Evolutionary conservation across 2,113 vertebrate species (phyloP).

Genomic region (Echinops telfairi): DNA sequence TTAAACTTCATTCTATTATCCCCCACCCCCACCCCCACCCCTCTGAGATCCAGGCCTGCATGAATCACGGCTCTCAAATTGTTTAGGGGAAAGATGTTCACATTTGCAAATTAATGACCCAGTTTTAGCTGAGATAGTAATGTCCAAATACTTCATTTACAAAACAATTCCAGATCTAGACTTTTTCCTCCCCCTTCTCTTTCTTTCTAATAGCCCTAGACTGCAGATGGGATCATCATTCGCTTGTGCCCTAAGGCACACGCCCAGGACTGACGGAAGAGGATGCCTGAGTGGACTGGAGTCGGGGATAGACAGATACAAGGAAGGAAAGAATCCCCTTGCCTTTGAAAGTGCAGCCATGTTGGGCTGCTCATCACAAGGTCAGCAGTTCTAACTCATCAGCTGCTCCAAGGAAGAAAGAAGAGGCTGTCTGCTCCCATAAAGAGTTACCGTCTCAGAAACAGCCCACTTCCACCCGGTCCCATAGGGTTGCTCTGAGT

Average conservation of each 20-base stretch:
- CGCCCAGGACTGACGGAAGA: constrained; percentile 11
- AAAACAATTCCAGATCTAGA: constrained; percentile 47
- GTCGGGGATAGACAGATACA: not conserved
- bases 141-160: constrained; percentile 30
- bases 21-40: no score
- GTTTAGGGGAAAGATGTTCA: constrained; percentile 27
- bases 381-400: no score
- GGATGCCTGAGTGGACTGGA: not conserved
- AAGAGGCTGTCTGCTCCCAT: no score
- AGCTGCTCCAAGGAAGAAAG: no score
- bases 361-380: no score
- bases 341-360: constrained; percentile 30
- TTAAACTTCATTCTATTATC: constrained; percentile 49
- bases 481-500: no score
- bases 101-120: constrained; percentile 57
- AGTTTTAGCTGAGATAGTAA: constrained; percentile 15
- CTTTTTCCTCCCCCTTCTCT: not conserved
- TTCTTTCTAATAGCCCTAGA: not conserved
- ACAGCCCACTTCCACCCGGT: no score
- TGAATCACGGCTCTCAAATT: constrained; percentile 47
- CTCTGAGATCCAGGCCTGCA: not conserved
- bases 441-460: no score
- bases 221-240: constrained; percentile 4
- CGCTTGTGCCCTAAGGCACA: constrained; percentile 1
- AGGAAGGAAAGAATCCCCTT: constrained; percentile 10